Evolutionary conservation across 2,888 invertebrate species (phyloP).

Genomic region (Schizotus pectinicornis): DNA sequence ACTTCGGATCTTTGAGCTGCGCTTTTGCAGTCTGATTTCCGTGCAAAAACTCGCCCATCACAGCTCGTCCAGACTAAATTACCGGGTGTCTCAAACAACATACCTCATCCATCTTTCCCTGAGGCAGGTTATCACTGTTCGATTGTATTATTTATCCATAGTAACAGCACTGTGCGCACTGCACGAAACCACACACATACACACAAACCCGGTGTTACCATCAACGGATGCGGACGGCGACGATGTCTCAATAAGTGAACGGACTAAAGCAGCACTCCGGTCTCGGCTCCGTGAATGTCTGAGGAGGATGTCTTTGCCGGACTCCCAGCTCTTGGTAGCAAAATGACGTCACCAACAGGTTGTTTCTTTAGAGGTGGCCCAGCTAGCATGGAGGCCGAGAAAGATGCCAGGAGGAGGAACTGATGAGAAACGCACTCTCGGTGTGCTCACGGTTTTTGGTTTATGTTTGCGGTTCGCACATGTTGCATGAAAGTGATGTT

Average conservation of each 20-base stretch:
- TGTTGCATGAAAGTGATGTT: too few relatives aligned
- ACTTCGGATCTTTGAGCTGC: too few relatives aligned
- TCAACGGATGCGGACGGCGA: slow-evolving; percentile 1
- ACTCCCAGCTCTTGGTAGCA: slow-evolving; percentile 26
- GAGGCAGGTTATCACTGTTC: too few relatives aligned
- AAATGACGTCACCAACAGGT: slow-evolving; percentile 55
- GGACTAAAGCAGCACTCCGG: background rate
- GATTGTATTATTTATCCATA: too few relatives aligned
- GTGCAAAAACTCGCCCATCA: too few relatives aligned
- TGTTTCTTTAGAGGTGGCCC: slow-evolving; percentile 52
- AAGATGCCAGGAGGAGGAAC: slow-evolving; percentile 11
- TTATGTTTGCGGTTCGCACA: slow-evolving; percentile 2
- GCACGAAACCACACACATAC: background rate
- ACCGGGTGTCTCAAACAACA: too few relatives aligned
- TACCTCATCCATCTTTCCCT: too few relatives aligned
- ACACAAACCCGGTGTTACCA: background rate
- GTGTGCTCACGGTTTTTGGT: slow-evolving; percentile 21
- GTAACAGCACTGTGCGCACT: too few relatives aligned
- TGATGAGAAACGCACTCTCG: slow-evolving; percentile 9
- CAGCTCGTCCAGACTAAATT: too few relatives aligned
- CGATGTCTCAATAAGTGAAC: background rate
- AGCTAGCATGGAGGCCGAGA: slow-evolving; percentile 45
- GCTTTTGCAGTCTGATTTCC: too few relatives aligned
- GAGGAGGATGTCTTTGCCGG: slow-evolving; percentile 29
- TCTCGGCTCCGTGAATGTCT: slow-evolving; percentile 24